Evolutionary conservation across 1,140 invertebrate species (phyloP).

Genomic region (Ladona fulva): DNA sequence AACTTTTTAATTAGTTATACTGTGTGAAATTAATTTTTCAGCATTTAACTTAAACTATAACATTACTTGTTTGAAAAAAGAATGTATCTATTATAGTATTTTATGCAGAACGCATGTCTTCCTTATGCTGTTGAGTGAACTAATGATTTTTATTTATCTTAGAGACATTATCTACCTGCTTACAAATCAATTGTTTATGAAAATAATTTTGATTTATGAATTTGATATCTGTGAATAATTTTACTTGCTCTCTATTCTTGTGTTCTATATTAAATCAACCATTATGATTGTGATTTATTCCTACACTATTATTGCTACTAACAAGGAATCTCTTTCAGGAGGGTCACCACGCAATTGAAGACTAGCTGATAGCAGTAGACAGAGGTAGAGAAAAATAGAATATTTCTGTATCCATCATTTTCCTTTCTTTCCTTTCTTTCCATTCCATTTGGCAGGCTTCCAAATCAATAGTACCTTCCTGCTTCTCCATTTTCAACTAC

Average conservation of each 20-base stretch:
- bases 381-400: conserved; percentile 16
- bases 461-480: not conserved
- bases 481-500: conserved; percentile 4
- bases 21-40: too few species aligned
- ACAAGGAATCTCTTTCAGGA: conserved; percentile 15
- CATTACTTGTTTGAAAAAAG: too few species aligned
- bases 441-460: conserved; percentile 10
- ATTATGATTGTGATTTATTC: not conserved
- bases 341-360: conserved; percentile 13
- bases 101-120: not conserved
- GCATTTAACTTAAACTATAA: too few species aligned
- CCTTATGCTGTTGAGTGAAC: not conserved
- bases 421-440: not conserved
- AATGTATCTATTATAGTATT: not conserved
- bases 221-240: conserved; percentile 2
- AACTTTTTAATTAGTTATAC: too few species aligned
- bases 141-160: not conserved
- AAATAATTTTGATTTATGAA: not conserved
- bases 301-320: conserved; percentile 7
- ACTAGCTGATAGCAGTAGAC: conserved; percentile 16
- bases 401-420: conserved; percentile 11
- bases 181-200: not conserved
- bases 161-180: not conserved
- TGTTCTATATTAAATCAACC: not conserved
- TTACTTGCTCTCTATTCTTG: not conserved